phyloP scores from a whole-genome alignment of 2,113 vertebrate species.

The Notothenia coriiceps region DNA sequence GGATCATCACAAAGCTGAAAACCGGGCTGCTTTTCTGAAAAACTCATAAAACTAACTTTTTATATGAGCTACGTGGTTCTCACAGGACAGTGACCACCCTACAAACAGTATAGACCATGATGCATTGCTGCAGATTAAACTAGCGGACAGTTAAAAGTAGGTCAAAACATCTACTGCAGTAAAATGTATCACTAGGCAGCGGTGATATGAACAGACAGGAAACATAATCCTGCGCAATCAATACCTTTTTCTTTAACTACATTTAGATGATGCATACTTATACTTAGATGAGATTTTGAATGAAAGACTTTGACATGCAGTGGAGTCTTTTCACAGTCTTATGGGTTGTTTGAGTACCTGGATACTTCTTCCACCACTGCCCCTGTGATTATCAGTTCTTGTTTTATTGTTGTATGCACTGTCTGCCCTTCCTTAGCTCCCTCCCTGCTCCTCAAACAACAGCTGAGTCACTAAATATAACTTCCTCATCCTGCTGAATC shows the following conservation, averaged over 20 bases:
- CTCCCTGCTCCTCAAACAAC: conserved; percentile 54
- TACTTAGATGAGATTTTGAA: neutral
- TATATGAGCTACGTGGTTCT: neutral
- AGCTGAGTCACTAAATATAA: conserved; percentile 75
- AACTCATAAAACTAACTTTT: neutral
- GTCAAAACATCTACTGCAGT: too few species aligned
- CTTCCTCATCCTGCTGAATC: conserved; percentile 54
- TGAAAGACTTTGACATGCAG: neutral
- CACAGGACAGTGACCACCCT: neutral
- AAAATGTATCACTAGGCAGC: too few species aligned
- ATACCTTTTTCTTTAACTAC: neutral
- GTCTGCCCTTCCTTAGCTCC: conserved; percentile 9
- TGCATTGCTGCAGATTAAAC: too few species aligned
- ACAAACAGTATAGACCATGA: neutral
- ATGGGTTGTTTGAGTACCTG: neutral
- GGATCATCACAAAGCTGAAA: too few species aligned
- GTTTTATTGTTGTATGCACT: neutral
- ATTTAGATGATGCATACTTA: neutral
- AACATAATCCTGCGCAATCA: neutral
- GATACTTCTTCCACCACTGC: neutral
- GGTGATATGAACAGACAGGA: neutral
- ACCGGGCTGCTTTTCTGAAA: too few species aligned
- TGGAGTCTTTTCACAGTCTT: neutral
- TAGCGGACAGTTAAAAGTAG: too few species aligned
- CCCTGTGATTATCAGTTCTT: neutral